Evolutionary conservation across 2,797 vertebrate genomes (phyloP).

Genomic region (Odontamblyopus lacepedii): DNA sequence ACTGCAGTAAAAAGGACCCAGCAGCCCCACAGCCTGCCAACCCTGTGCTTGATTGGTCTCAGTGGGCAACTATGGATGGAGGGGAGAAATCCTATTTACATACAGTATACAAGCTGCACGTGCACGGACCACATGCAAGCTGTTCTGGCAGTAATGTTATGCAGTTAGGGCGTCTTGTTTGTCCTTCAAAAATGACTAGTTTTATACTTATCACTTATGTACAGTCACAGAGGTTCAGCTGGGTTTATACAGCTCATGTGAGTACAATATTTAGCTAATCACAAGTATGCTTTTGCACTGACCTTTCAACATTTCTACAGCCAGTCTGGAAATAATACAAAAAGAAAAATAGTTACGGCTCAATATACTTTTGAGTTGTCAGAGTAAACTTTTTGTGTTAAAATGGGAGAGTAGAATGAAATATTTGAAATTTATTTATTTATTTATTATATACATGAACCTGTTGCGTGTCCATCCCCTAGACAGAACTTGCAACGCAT

Average conservation of each 20-base stretch:
- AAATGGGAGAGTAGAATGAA: too few relatives aligned
- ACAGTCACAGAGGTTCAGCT: constrained; percentile 20
- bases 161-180: constrained; percentile 16
- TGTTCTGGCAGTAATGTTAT: constrained; percentile 18
- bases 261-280: too few relatives aligned
- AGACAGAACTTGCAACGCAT: background rate
- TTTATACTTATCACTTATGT: constrained; percentile 37
- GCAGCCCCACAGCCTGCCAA: constrained; percentile 61
- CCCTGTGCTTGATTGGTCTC: constrained; percentile 68
- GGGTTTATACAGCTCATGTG: background rate
- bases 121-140: constrained; percentile 17
- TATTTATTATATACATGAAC: too few relatives aligned
- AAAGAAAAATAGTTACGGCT: too few relatives aligned
- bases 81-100: constrained; percentile 58
- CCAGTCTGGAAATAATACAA: background rate
- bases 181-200: constrained; percentile 13
- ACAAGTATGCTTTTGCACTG: too few relatives aligned
- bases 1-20: constrained; percentile 53
- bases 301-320: background rate
- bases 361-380: too few relatives aligned
- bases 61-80: constrained; percentile 52
- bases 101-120: constrained; percentile 28
- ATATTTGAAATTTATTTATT: too few relatives aligned
- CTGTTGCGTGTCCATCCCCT: background rate
- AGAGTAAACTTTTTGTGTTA: too few relatives aligned